Evolutionary conservation across 2,797 vertebrate species (phyloP), one percentile per base, ranked within the genome.

Genomic region (Urosaurus nigricauda): DNA sequence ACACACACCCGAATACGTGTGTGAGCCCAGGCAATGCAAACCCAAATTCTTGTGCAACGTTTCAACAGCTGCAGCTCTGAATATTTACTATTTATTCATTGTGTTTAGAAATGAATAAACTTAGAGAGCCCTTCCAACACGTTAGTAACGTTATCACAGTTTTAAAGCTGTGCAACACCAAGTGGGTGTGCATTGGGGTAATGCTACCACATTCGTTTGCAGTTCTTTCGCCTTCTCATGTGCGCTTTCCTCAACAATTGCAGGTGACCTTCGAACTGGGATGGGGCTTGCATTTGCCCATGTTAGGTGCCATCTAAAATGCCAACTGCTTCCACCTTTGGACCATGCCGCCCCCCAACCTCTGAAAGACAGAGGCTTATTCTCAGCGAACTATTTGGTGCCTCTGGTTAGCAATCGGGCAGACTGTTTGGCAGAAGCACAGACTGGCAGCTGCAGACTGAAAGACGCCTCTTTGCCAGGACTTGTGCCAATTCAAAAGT

Each of bases 1-100:
- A 7, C 47, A 21, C 5, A 11, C 9, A 29, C 60, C 13, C 5
- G 24, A 43, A 47, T 56, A 9, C 13, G 12, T 24, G 47, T 26
- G 4, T 4, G 24, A 5, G 24, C 75, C 8, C 75, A 32, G 47
- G 16, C 3, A 3, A 32, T 40, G 56, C 56, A 17, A 56, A 56
- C n/a, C 43, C 32, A 16, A 1, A 9, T 40, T n/a, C 56, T 5
- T 11, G 1, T 4, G 58, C 35, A 1, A 26, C 9, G 11, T 1
- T n/a, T 13, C 47, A 0, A 11, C 9, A 14, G n/a, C 21, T 56
- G 79, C 53, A 58, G 79, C 53, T 6, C 47, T 47, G 47, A 47
- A 47, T 47, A 4, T 47, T 47, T 47, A 5, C 7, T 47, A 47
- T 47, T 47, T 47, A 47, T 47, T 47, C 7, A 7, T 47, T 47